A percentile compares a stretch with the other conserved stretches of the same genome.
Evolutionary conservation across 2,888 invertebrate species (phyloP).

Genomic region (Gastracanthus pulcherrimus): DNA sequence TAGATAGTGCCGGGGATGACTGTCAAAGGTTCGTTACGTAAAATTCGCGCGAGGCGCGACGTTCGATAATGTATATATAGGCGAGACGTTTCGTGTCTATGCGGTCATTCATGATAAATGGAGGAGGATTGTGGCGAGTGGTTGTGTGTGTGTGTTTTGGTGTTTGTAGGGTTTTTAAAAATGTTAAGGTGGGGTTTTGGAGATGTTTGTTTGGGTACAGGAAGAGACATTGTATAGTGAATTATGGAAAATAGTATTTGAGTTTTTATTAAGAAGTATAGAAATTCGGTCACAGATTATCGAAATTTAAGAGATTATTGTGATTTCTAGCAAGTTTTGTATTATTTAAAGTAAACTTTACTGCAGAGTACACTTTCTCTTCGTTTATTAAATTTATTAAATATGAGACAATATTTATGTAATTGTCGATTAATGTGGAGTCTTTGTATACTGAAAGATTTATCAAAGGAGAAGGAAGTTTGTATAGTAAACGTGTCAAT

Average conservation of each 20-base stretch:
- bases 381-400: too few species aligned
- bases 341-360: too few species aligned
- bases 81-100: neutral
- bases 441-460: too few species aligned
- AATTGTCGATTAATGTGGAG: too few species aligned
- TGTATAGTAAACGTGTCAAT: neutral
- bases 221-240: too few species aligned
- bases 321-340: too few species aligned
- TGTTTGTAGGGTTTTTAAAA: neutral
- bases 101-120: neutral
- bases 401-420: too few species aligned
- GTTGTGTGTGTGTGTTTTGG: neutral
- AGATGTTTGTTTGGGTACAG: neutral
- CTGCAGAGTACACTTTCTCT: too few species aligned
- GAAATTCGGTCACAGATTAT: too few species aligned
- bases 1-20: neutral
- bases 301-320: too few species aligned
- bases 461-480: neutral
- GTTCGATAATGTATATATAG: constrained; percentile 3
- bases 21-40: constrained; percentile 18
- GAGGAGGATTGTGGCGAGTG: neutral
- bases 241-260: too few species aligned
- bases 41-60: constrained; percentile 4
- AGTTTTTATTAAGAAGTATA: too few species aligned
- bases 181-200: neutral